Evolutionary conservation across 1,140 invertebrate species (phyloP).

Genomic region (Pantala flavescens): DNA sequence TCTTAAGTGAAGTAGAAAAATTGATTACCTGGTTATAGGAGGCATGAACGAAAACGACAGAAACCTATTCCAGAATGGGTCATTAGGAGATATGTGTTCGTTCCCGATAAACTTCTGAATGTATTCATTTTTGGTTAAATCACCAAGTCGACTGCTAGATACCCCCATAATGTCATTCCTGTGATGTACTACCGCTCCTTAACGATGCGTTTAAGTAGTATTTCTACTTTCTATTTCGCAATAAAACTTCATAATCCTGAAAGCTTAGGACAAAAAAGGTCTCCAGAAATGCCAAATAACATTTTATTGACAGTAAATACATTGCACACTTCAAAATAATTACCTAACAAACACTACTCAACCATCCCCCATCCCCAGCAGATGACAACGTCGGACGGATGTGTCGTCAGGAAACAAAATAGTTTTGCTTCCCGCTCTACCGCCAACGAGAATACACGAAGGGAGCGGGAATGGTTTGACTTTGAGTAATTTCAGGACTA

Average conservation of each 20-base stretch:
- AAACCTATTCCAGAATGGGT: constrained; percentile 88
- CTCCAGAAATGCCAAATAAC: neutral
- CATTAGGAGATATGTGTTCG: constrained; percentile 70
- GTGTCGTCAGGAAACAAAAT: neutral
- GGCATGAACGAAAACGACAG: constrained; percentile 81
- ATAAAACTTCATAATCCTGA: neutral
- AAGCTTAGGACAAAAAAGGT: neutral
- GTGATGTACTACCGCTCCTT: neutral
- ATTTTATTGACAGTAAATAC: neutral
- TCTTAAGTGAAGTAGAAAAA: constrained; percentile 10
- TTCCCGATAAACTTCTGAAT: constrained; percentile 65
- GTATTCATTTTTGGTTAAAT: constrained; percentile 72
- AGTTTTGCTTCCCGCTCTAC: neutral
- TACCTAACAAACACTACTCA: neutral
- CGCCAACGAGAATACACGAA: too few species aligned
- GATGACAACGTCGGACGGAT: neutral
- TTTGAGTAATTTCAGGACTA: too few species aligned
- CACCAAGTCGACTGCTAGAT: constrained; percentile 67
- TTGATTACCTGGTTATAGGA: constrained; percentile 57
- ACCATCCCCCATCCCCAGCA: neutral
- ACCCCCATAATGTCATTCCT: constrained; percentile 57
- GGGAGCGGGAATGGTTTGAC: too few species aligned
- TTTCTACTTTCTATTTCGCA: neutral
- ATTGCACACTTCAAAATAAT: neutral
- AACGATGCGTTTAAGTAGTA: neutral